Evolutionary conservation across 1,140 invertebrate genomes (phyloP).

Genomic region (Muscidifurax raptorellus): DNA sequence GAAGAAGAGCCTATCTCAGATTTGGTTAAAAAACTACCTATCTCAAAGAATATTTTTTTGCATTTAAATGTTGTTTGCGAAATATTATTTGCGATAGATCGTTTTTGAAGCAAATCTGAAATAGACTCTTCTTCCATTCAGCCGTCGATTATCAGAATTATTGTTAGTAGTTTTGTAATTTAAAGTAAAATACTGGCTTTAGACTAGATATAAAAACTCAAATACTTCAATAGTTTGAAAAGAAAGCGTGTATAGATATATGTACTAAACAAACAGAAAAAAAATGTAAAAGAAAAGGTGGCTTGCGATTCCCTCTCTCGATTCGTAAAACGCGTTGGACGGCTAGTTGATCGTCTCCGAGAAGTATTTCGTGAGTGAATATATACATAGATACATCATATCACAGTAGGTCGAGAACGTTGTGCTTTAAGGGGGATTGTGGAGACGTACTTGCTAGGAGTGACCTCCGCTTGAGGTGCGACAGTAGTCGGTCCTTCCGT

Average conservation of each 20-base stretch:
- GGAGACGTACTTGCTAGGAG: conserved; percentile 85
- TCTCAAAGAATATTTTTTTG: no score
- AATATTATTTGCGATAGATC: no score
- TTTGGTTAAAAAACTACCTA: no score
- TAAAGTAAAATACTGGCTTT: not conserved
- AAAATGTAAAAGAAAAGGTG: not conserved
- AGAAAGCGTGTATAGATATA: not conserved
- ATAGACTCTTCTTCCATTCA: no score
- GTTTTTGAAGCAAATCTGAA: no score
- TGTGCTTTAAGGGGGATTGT: conserved; percentile 11
- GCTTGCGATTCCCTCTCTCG: conserved; percentile 44
- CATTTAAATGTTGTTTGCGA: no score
- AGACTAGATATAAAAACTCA: not conserved
- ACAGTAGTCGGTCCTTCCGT: conserved; percentile 85
- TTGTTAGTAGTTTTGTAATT: not conserved
- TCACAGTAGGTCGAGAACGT: not conserved
- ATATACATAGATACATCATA: no score
- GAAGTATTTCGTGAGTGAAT: not conserved
- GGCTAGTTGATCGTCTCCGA: conserved; percentile 24
- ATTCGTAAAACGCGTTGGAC: conserved; percentile 22
- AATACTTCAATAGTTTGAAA: not conserved
- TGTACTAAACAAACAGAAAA: not conserved
- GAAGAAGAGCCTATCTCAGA: no score
- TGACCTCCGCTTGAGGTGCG: conserved; percentile 85
- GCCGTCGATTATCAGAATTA: not conserved